These are phyloP conservation scores for Sandelia bainsii DNA, from an alignment of 2,797 vertebrate genomes.

Conservation along the genomic window DNA sequence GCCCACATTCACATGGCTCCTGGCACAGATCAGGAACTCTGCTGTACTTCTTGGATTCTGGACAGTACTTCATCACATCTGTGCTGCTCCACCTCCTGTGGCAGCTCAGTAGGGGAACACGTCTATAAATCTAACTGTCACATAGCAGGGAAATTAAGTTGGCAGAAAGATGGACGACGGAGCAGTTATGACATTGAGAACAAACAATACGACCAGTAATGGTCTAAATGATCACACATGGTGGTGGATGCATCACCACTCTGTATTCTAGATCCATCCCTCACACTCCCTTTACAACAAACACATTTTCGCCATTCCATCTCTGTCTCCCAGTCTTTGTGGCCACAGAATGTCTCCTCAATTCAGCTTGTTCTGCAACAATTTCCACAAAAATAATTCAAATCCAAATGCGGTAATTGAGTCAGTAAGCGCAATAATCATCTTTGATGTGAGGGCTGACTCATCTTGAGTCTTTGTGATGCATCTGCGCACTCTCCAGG, in stretches of 20 bases:
- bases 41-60: constrained; percentile 72
- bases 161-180: constrained; percentile 71
- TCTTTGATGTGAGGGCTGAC: constrained; percentile 65
- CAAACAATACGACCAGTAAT: constrained; percentile 52
- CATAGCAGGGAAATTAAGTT: constrained; percentile 68
- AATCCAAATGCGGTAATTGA: constrained; percentile 62
- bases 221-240: constrained; percentile 71
- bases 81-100: constrained; percentile 71
- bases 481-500: constrained; percentile 61
- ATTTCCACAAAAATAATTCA: constrained; percentile 46
- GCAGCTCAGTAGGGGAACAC: constrained; percentile 66
- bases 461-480: constrained; percentile 61
- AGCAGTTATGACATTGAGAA: constrained; percentile 42
- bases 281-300: constrained; percentile 22
- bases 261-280: constrained; percentile 43
- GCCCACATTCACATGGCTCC: constrained; percentile 57
- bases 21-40: constrained; percentile 60
- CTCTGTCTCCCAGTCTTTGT: background rate
- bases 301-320: background rate
- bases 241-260: constrained; percentile 58
- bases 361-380: constrained; percentile 21
- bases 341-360: constrained; percentile 10
- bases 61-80: constrained; percentile 78
- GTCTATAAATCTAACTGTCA: constrained; percentile 81
- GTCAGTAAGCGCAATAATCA: constrained; percentile 62